Percentiles rank a stretch among this genome's conserved stretches.
Conservation (phyloP, 2,888 invertebrate genomes). For the Caenorhabditis panamensis region DNA sequence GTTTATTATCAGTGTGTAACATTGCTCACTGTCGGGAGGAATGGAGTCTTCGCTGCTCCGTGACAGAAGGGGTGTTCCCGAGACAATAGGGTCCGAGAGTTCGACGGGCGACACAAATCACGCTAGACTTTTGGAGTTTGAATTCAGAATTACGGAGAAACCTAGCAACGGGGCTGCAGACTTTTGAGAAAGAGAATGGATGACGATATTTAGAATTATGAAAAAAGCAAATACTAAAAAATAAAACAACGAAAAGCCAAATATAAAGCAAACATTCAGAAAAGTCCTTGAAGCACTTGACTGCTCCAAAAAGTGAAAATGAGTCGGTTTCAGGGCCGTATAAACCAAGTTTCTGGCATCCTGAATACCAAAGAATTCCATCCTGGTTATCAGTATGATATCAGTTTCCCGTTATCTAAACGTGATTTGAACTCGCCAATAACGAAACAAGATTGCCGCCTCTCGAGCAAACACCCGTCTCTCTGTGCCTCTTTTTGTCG, state of each 20-base stretch:
- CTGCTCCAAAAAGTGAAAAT: background rate
- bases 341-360: background rate
- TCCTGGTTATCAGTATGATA: background rate
- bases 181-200: background rate
- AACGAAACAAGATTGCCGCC: background rate
- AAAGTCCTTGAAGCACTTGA: background rate
- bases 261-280: background rate
- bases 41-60: background rate
- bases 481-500: background rate
- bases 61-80: background rate
- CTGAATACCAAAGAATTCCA: background rate
- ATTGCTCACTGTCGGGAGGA: background rate
- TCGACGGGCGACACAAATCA: background rate
- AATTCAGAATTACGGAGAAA: background rate
- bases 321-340: background rate
- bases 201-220: background rate
- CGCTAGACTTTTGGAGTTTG: background rate
- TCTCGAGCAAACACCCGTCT: background rate
- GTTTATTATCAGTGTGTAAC: too few relatives aligned
- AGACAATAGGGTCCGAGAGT: background rate
- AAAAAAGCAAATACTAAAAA: background rate
- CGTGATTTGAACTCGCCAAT: background rate
- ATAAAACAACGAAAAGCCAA: background rate
- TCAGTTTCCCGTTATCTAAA: background rate
- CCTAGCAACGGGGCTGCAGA: background rate